These are phyloP conservation scores for Melopsittacus undulatus DNA, from an alignment of 2,797 vertebrate genomes.

Conservation along the genomic window DNA sequence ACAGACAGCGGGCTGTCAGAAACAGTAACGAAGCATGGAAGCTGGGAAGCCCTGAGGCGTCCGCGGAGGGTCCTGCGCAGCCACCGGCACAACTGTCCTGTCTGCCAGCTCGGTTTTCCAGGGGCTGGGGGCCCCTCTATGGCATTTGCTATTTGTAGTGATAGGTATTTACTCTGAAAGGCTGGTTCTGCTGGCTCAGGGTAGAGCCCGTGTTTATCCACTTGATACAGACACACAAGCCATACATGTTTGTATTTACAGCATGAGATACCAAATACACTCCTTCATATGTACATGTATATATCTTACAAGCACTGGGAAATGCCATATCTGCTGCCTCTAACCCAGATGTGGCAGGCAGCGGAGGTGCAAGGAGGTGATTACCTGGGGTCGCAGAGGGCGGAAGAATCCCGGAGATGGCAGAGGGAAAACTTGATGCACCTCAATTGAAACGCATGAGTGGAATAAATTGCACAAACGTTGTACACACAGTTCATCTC, in stretches of 20 bases:
- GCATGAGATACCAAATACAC: rapidly evolving
- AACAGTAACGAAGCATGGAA: neutral
- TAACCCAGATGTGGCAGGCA: neutral
- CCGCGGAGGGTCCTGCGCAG: rapidly evolving
- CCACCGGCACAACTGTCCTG: rapidly evolving
- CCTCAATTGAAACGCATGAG: neutral
- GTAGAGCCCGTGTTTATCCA: rapidly evolving
- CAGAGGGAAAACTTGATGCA: neutral
- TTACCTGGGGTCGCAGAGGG: no score
- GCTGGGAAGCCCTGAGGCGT: neutral
- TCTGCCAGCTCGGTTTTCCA: neutral
- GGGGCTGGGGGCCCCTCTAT: neutral
- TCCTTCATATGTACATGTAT: neutral
- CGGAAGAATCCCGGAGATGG: neutral
- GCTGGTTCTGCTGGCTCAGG: neutral
- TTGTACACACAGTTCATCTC: neutral
- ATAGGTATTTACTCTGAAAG: neutral
- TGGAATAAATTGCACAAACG: neutral
- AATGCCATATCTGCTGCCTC: neutral
- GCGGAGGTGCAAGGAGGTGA: neutral
- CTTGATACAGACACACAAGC: rapidly evolving
- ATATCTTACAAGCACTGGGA: neutral
- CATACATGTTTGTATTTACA: neutral
- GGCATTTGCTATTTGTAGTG: neutral
- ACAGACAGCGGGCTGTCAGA: neutral